Evolutionary conservation across 2,797 vertebrate genomes (phyloP).

Genomic region (Microhierax caerulescens): DNA sequence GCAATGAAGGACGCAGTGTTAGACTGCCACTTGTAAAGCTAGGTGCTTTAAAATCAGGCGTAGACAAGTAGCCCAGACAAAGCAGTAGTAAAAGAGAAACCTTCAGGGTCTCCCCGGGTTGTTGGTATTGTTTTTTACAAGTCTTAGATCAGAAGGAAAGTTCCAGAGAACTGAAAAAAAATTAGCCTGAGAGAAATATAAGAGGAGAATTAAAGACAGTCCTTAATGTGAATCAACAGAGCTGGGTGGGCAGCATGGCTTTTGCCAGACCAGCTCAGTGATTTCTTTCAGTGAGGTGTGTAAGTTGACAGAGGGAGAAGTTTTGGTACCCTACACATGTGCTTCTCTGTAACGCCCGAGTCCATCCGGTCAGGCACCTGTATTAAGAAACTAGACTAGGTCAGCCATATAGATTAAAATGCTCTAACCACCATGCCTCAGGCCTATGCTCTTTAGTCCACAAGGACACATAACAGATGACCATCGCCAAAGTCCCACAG

Average conservation of each 20-base stretch:
- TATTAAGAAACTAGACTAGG: background rate
- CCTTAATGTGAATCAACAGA: background rate
- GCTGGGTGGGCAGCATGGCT: background rate
- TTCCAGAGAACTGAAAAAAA: background rate
- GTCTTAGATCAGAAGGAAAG: background rate
- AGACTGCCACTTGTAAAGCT: background rate
- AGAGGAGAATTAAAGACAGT: background rate
- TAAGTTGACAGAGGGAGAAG: background rate
- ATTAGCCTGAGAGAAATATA: background rate
- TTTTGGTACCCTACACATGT: background rate
- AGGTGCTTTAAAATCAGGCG: background rate
- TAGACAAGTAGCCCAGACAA: background rate
- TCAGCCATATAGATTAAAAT: background rate
- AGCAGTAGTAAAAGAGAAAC: background rate
- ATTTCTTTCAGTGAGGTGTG: background rate
- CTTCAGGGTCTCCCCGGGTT: background rate
- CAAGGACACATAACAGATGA: background rate
- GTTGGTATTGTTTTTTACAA: background rate
- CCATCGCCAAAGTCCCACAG: background rate
- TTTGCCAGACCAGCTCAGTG: background rate
- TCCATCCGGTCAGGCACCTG: background rate
- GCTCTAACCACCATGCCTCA: fast-evolving
- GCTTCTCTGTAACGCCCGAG: background rate
- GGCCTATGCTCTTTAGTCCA: fast-evolving
- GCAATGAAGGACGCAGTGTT: background rate